These are phyloP conservation scores for Siniperca chuatsi DNA, from an alignment of 2,113 vertebrate genomes.

Conservation along the genomic window DNA sequence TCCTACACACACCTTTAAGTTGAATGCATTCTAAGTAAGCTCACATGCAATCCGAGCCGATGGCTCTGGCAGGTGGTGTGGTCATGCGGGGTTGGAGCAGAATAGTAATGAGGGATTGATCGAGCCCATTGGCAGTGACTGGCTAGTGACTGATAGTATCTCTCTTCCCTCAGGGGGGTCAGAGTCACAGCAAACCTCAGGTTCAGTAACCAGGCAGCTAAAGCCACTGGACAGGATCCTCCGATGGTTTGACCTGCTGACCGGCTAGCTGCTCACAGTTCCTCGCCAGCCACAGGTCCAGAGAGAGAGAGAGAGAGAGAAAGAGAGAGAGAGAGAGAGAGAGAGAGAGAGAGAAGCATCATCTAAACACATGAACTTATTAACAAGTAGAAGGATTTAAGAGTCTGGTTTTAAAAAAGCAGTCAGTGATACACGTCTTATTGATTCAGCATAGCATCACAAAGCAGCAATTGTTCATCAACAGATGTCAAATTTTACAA, in stretches of 20 bases:
- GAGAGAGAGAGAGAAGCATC: constrained; percentile 37
- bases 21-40: constrained; percentile 50
- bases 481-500: constrained; percentile 63
- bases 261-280: constrained; percentile 32
- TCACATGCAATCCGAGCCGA: constrained; percentile 34
- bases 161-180: constrained; percentile 34
- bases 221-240: constrained; percentile 58
- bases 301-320: constrained; percentile 28
- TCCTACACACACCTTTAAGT: constrained; percentile 44
- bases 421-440: constrained; percentile 52
- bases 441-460: constrained; percentile 71
- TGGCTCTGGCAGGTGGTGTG: constrained; percentile 55
- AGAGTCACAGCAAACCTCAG: constrained; percentile 47
- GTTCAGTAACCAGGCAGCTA: constrained; percentile 51
- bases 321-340: background rate
- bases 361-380: constrained; percentile 56
- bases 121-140: constrained; percentile 58
- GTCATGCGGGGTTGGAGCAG: constrained; percentile 44
- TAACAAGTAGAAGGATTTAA: constrained; percentile 53
- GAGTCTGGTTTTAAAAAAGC: constrained; percentile 54
- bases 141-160: constrained; percentile 60
- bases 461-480: constrained; percentile 73
- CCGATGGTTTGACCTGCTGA: constrained; percentile 57
- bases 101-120: constrained; percentile 69
- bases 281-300: constrained; percentile 37